Evolutionary conservation across 2,888 invertebrate species (phyloP), one percentile per base, ranked within the genome.

Genomic region (Mongoloraphidia duomilia): DNA sequence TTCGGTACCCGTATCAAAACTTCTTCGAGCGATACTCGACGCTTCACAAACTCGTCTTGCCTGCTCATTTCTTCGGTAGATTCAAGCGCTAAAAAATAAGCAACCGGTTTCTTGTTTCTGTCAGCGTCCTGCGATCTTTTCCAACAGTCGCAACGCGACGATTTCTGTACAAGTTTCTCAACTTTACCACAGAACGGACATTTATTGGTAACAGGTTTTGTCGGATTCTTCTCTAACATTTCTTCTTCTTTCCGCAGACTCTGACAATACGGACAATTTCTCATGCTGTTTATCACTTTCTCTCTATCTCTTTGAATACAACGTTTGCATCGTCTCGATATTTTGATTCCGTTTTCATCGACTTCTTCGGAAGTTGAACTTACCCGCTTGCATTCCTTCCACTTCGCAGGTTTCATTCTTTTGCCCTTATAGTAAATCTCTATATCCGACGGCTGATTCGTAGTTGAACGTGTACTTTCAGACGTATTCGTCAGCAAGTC

Each of bases 41-140:
- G 41, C 17, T 34, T 38, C 8, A 17, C 44, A 17, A 48, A 34
- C 38, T 53, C 51, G 9, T 54, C 51, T 8, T 48, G 17, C n/a
- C 49, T 13, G 12, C 53, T 53, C 12, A 40, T 12, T 26, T 48
- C 43, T 9, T 56, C 54, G 33, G 49, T 49, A 1, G 55, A 50
- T 49, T 57, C 55, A 2, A 58, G 38, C 12, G 55, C 52, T 13
- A 58, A 45, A 50, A 57, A 49, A 49, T 58, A 58, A 9, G 56
- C 58, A 6, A 56, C 14, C 1, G 58, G 51, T 43, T 54, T n/a
- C 35, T 46, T 44, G 36, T 41, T 52, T 41, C 45, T 48, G 13
- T 44, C 33, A 47, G 41, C 34, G 34, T 9, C 10, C 14, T 34
- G 34, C 44, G 39, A 12, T 36, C 13, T 11, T 39, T 33, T 46